Conservation (phyloP, 64 coral and sea anemone species). For the Montipora cactus region DNA sequence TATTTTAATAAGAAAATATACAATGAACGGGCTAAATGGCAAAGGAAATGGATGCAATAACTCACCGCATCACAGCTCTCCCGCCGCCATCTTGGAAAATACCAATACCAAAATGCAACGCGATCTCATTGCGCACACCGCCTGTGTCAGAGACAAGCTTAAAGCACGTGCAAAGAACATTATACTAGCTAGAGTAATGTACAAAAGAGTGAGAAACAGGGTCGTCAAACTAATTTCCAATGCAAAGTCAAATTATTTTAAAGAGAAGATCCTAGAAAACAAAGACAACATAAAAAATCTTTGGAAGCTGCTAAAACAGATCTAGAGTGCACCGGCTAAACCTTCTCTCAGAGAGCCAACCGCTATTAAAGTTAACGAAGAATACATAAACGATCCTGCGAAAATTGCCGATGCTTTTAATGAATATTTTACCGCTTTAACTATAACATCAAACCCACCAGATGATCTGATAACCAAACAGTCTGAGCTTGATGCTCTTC, state of each 20-base stretch:
- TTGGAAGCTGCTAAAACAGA: constrained; percentile 53
- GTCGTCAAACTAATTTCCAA: not conserved
- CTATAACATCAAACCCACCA: not conserved
- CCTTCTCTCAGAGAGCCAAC: constrained; percentile 9
- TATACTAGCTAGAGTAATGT: too few species aligned
- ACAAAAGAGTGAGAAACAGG: too few species aligned
- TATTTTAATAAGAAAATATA: too few species aligned
- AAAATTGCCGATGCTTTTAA: constrained; percentile 48
- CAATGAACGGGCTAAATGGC: too few species aligned
- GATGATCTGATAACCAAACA: constrained; percentile 39
- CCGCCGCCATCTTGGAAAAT: too few species aligned
- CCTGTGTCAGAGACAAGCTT: too few species aligned
- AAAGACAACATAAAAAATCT: constrained; percentile 2
- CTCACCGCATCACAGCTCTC: too few species aligned
- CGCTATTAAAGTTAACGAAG: constrained; percentile 27
- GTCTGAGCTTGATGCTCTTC: not conserved
- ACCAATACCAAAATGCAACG: too few species aligned
- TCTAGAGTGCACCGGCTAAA: constrained; percentile 20
- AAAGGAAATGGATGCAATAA: too few species aligned
- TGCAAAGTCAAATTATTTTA: constrained; percentile 4
- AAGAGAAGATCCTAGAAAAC: constrained; percentile 39
- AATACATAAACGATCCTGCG: constrained; percentile 29
- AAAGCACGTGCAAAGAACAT: too few species aligned
- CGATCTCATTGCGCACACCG: too few species aligned
- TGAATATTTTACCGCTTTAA: constrained; percentile 46